Evolutionary conservation across 2,888 invertebrate genomes (phyloP).

Genomic region (Melinopterus prodromus): DNA sequence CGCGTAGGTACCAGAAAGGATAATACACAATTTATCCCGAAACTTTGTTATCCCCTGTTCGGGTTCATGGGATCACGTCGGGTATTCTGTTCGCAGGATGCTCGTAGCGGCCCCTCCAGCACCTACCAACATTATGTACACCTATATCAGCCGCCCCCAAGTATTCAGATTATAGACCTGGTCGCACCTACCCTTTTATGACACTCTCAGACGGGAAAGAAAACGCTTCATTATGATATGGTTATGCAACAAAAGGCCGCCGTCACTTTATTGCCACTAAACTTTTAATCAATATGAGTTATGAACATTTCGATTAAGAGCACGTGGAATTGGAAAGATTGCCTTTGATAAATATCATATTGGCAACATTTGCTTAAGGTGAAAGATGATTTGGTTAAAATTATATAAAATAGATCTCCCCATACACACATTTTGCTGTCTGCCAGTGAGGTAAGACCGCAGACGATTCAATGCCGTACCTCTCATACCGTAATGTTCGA

Average conservation of each 20-base stretch:
- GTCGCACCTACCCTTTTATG: neutral
- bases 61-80: slow-evolving; percentile 4
- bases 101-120: neutral
- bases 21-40: slow-evolving; percentile 4
- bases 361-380: no score
- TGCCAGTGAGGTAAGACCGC: no score
- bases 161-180: neutral
- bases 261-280: neutral
- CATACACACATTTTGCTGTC: no score
- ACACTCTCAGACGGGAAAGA: neutral
- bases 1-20: slow-evolving; percentile 4
- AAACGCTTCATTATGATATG: neutral
- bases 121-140: neutral
- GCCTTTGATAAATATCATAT: no score
- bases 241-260: neutral
- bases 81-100: neutral
- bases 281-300: neutral
- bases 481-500: no score
- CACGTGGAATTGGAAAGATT: no score
- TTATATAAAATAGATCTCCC: no score
- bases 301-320: no score
- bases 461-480: no score
- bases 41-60: neutral
- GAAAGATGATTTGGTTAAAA: no score
- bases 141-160: neutral